A percentile compares a stretch with the other conserved stretches of the same genome.
phyloP scores from a whole-genome alignment of 2,888 invertebrate species.

The Thyatira batis region DNA sequence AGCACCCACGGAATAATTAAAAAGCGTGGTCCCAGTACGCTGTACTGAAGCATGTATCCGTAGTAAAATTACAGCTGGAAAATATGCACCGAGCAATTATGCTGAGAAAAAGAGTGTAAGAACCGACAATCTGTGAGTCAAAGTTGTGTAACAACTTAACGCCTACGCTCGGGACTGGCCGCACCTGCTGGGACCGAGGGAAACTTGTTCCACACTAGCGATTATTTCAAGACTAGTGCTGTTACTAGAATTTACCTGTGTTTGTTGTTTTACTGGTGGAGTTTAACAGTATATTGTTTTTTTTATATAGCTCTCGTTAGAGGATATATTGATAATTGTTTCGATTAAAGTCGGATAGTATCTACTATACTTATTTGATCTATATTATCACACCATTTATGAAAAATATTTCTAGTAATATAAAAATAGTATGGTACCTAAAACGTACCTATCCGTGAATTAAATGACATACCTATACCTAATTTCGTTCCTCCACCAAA shows the following conservation, averaged over 20 bases:
- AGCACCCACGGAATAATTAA: neutral
- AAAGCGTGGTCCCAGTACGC: constrained; percentile 10
- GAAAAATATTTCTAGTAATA: too few relatives aligned
- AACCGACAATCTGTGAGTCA: constrained; percentile 41
- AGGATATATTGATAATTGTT: too few relatives aligned
- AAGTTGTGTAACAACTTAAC: constrained; percentile 55
- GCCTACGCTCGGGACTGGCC: constrained; percentile 34
- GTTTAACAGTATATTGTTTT: neutral
- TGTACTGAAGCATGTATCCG: constrained; percentile 18
- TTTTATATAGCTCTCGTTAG: too few relatives aligned
- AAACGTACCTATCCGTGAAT: too few relatives aligned
- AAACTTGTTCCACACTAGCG: constrained; percentile 25
- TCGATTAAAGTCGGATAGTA: too few relatives aligned
- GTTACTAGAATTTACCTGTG: neutral
- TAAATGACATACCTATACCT: too few relatives aligned
- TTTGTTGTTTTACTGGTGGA: neutral
- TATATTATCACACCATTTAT: too few relatives aligned
- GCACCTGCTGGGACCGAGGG: constrained; percentile 41
- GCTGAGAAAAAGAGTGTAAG: constrained; percentile 32
- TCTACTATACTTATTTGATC: too few relatives aligned
- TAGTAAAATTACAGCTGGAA: constrained; percentile 21
- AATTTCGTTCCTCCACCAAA: too few relatives aligned
- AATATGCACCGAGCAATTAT: constrained; percentile 25
- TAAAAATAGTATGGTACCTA: too few relatives aligned
- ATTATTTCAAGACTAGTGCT: neutral